Evolutionary conservation across 2,113 vertebrate genomes (phyloP), one percentile per base, ranked within the genome.

Genomic region (Anguilla japonica): DNA sequence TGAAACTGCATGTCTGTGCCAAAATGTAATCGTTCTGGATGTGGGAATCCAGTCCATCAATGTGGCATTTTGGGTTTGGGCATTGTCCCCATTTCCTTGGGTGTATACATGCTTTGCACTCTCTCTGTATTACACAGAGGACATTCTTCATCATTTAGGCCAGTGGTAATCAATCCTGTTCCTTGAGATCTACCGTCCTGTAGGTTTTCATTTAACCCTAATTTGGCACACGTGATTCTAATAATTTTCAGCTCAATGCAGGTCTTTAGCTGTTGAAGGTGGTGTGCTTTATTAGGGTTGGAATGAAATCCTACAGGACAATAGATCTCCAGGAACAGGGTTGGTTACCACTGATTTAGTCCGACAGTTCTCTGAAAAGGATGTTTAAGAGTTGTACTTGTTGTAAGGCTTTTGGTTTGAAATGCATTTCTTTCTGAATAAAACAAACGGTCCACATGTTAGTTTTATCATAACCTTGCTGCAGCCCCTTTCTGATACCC

Each of bases 1-100:
- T 75, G 71, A 75, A 75, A 34, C n/a, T 75, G n/a, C n/a, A 26
- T 75, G n/a, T n/a, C 71, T 29, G 71, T 75, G 71, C 71, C 71
- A 75, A 75, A 34, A 29, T 75, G 71, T 75, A 75, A 75, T 75
- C 3, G 56, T 16, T 60, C 56, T 60, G 60, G 60, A 26, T 67
- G 20, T 26, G 60, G 60, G 60, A 67, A 67, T 67, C 60, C 18
- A 67, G 20, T 67, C 60, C 60, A 67, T 67, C 1, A 3, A 67
- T 20, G 22, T 5, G 60, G 22, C 60, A 67, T 67, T 8, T 67
- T 67, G 60, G 8, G 4, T 26, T 22, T 67, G 60, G 60, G 4
- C 60, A 22, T 67, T 67, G 5, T 26, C 60, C 22, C 60, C 60
- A 22, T 67, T 67, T 67, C 60, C 5, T 67, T 20, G 18, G 57